Percentiles rank a stretch among this genome's conserved stretches.
These are phyloP conservation scores for Saiga tatarica DNA, from an alignment of 2,113 vertebrate genomes.

Conservation along the genomic window DNA sequence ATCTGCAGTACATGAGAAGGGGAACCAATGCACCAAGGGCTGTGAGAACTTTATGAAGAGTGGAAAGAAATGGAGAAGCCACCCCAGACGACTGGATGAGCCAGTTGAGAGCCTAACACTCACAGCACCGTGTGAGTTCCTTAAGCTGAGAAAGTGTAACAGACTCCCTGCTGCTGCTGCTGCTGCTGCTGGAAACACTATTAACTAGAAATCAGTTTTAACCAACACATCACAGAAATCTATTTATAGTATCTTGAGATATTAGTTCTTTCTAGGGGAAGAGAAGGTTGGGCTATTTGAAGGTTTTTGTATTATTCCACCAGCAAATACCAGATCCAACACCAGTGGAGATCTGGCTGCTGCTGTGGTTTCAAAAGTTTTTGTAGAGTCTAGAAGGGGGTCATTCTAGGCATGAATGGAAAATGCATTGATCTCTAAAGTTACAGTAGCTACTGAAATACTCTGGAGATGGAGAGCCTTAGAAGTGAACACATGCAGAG, in stretches of 20 bases:
- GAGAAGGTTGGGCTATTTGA: neutral
- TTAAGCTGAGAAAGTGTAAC: neutral
- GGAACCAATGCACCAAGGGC: neutral
- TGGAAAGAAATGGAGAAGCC: neutral
- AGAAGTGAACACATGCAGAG: neutral
- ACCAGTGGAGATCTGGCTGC: neutral
- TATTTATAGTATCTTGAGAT: neutral
- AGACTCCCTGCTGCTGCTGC: neutral
- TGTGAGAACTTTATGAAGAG: neutral
- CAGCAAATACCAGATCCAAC: neutral
- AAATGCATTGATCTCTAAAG: neutral
- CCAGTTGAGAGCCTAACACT: neutral
- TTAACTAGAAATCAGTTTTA: neutral
- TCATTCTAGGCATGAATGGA: neutral
- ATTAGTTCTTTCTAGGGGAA: neutral
- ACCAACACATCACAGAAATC: neutral
- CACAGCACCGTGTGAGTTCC: neutral
- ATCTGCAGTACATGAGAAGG: neutral
- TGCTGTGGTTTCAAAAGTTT: neutral
- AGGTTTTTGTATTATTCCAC: neutral
- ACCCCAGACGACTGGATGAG: fast-evolving
- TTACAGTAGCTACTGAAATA: neutral
- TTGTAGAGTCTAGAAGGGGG: neutral
- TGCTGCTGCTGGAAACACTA: neutral
- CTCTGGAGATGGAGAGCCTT: neutral